Conservation (phyloP, 2,888 invertebrate species). For the Automeris io region DNA sequence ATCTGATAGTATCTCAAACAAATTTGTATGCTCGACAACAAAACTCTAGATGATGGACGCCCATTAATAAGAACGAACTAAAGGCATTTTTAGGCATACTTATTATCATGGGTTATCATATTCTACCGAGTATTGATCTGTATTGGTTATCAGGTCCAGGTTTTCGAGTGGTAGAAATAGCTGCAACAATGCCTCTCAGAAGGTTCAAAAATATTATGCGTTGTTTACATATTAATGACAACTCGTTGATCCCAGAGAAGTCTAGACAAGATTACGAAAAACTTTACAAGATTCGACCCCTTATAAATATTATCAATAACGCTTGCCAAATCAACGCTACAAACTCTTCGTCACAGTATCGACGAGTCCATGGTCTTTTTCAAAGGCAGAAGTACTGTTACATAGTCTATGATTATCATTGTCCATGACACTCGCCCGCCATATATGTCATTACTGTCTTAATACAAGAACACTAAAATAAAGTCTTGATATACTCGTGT, state of each 20-base stretch:
- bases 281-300: conserved; percentile 13
- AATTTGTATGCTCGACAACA: conserved; percentile 5
- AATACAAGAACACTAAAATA: no score
- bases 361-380: no score
- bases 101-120: conserved; percentile 19
- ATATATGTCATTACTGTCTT: no score
- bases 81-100: conserved; percentile 20
- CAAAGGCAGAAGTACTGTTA: no score
- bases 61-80: conserved; percentile 12
- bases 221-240: conserved; percentile 10
- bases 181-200: conserved; percentile 18
- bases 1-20: background rate
- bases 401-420: no score
- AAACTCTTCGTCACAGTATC: conserved; percentile 12
- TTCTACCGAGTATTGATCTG: conserved; percentile 16
- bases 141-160: conserved; percentile 21
- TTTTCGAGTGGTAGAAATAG: conserved; percentile 15
- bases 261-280: conserved; percentile 6
- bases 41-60: background rate
- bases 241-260: conserved; percentile 1
- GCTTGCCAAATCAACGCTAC: conserved; percentile 12
- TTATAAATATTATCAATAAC: conserved; percentile 12
- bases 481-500: no score
- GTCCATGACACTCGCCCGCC: no score
- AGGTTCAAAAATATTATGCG: conserved; percentile 16